These are phyloP conservation scores for Poecilus cupreus DNA, from an alignment of 2,888 invertebrate species.

Conservation along the genomic window DNA sequence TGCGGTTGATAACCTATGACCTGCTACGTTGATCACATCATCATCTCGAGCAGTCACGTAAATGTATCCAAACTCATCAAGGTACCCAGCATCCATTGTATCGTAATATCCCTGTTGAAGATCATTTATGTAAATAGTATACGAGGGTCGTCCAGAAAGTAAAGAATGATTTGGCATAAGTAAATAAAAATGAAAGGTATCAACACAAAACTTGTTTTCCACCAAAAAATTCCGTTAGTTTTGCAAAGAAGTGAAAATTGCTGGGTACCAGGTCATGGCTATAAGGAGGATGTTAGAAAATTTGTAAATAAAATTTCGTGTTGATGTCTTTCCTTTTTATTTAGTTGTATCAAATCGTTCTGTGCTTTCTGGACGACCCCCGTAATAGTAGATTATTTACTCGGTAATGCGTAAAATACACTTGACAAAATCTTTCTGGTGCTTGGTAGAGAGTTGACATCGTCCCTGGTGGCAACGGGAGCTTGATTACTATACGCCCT, in stretches of 20 bases:
- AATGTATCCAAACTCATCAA: constrained; percentile 87
- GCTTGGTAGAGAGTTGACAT: constrained; percentile 89
- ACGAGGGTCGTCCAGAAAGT: no score
- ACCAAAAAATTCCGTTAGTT: no score
- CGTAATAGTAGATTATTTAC: constrained; percentile 81
- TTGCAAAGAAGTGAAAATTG: no score
- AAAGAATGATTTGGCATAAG: no score
- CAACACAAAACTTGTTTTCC: no score
- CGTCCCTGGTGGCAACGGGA: constrained; percentile 93
- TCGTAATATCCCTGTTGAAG: constrained; percentile 87
- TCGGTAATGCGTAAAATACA: constrained; percentile 88
- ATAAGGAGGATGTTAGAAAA: no score
- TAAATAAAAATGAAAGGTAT: no score
- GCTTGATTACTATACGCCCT: constrained; percentile 87
- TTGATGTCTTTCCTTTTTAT: no score
- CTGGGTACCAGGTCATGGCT: no score
- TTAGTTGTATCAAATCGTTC: no score
- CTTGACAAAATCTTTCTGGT: constrained; percentile 85
- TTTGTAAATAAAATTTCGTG: no score
- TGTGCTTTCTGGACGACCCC: no score
- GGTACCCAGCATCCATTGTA: constrained; percentile 95
- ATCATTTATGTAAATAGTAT: not conserved
- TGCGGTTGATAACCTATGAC: constrained; percentile 91
- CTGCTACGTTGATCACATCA: constrained; percentile 96
- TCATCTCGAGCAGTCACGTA: constrained; percentile 94